Conservation (phyloP, 2,113 vertebrate genomes). For the Vicugna pacos region DNA sequence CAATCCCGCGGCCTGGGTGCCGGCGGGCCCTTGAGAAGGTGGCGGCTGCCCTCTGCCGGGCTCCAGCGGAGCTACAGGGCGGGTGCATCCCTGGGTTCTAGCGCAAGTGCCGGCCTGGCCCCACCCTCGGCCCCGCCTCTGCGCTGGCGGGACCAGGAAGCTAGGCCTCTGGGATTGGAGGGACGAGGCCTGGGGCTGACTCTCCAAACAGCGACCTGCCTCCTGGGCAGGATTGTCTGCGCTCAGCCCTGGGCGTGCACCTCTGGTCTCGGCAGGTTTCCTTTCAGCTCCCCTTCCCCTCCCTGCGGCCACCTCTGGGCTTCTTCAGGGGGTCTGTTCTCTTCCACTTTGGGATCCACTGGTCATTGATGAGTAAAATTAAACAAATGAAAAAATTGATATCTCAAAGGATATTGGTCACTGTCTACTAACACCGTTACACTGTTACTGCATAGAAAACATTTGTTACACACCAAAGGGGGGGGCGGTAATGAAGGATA, state of each 20-base stretch:
- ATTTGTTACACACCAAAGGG: not conserved
- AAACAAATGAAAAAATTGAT: not conserved
- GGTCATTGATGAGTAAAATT: not conserved
- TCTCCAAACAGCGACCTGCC: fast-evolving
- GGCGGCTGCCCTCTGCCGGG: constrained; percentile 74
- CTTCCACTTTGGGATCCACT: not conserved
- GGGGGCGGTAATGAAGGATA: not conserved
- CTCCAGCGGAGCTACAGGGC: constrained; percentile 1
- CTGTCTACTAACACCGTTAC: not conserved
- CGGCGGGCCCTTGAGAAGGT: not conserved
- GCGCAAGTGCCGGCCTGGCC: constrained; percentile 43
- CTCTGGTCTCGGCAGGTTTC: not conserved
- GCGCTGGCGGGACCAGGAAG: not conserved
- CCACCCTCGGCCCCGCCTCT: not conserved
- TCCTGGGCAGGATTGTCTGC: fast-evolving
- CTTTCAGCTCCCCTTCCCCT: not conserved
- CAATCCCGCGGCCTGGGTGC: not conserved
- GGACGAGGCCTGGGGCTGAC: not conserved
- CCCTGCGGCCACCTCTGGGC: not conserved
- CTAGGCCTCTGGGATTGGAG: not conserved
- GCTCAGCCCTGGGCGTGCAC: too few relatives aligned
- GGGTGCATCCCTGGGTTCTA: not conserved
- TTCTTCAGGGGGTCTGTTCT: not conserved
- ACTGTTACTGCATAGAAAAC: not conserved
- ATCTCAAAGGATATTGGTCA: not conserved